Evolutionary conservation across 2,888 invertebrate genomes (phyloP), one percentile per base, ranked within the genome.

Genomic region (Eurois occulta): DNA sequence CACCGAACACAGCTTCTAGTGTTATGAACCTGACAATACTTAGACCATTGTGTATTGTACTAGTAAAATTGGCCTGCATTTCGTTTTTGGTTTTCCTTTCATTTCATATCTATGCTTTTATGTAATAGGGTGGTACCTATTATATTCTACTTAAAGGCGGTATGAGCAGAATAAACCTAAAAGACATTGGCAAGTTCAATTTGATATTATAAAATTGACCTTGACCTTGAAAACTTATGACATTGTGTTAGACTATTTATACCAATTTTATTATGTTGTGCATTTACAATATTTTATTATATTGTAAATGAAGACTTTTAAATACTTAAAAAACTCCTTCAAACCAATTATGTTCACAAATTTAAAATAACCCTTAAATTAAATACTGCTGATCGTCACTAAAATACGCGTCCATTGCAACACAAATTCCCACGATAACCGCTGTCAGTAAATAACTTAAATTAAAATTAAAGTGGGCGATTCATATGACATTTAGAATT

Each of bases 401-500:
- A 43, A 83, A 62, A 10, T 35, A n/a, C 32, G 38, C 32, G 66
- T 46, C 60, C 13, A 24, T 67, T 55, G 72, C 78, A 72, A 72
- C 66, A 83, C 32, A 28, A 78, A 67, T 83, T 86, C 86, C 79
- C 75, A 83, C 79, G 86, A 72, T 75, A 86, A 67, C 75, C 87
- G 87, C 88, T 83, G 62, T 81, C 71, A 83, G 88, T 78, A 85
- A 81, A 76, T 72, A 81, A 89, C 89, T 90, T 90, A 83, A 78
- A 81, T 78, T 87, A 86, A 86, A 84, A 86, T 88, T 86, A 88
- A 86, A 89, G 88, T 90, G 88, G 91, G 89, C 91, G 89, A 92
- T 91, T 91, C 92, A 86, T 91, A 91, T 93, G 93, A 92, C 93
- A 93, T 93, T 93, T 92, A 93, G 93, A 92, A 93, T 93, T 93